These are phyloP conservation scores for Mormyrops attenuatus DNA, from an alignment of 2,797 vertebrate species.

Conservation along the genomic window DNA sequence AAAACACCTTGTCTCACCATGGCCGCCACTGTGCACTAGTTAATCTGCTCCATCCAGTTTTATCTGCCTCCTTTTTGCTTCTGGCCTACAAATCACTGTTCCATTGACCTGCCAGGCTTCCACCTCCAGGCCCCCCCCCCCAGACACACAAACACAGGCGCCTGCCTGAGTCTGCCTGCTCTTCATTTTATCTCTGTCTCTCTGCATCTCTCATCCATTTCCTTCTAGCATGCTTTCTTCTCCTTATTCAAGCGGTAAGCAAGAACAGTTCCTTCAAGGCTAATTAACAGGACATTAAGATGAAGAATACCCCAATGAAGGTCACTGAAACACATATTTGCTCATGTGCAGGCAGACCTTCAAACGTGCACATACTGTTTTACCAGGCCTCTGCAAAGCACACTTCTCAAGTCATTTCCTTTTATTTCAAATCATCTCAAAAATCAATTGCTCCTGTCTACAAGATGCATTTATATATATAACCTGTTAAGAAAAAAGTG, in stretches of 20 bases:
- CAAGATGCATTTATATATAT: slow-evolving; percentile 25
- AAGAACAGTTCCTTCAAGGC: slow-evolving; percentile 27
- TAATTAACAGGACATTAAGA: slow-evolving; percentile 41
- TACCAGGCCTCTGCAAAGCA: neutral
- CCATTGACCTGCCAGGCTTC: slow-evolving; percentile 36
- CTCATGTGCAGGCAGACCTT: neutral
- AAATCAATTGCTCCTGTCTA: neutral
- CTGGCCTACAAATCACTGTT: slow-evolving; percentile 50
- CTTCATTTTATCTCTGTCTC: neutral
- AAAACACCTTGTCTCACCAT: slow-evolving; percentile 8
- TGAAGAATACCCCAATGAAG: slow-evolving; percentile 37
- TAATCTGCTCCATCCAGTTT: slow-evolving; percentile 46
- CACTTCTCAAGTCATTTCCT: neutral
- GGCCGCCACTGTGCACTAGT: slow-evolving; percentile 35
- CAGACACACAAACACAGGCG: neutral
- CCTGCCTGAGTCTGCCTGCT: neutral
- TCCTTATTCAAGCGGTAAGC: neutral
- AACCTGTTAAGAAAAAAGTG: slow-evolving; percentile 15
- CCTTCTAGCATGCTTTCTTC: neutral
- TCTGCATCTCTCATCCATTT: neutral
- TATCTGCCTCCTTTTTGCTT: slow-evolving; percentile 50
- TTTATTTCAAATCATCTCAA: slow-evolving; percentile 14
- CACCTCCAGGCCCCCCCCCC: slow-evolving; percentile 20
- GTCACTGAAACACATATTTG: slow-evolving; percentile 25
- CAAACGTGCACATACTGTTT: neutral